Evolutionary conservation across 2,888 invertebrate species (phyloP), one percentile per base, ranked within the genome.

Genomic region (Torymus auratus): DNA sequence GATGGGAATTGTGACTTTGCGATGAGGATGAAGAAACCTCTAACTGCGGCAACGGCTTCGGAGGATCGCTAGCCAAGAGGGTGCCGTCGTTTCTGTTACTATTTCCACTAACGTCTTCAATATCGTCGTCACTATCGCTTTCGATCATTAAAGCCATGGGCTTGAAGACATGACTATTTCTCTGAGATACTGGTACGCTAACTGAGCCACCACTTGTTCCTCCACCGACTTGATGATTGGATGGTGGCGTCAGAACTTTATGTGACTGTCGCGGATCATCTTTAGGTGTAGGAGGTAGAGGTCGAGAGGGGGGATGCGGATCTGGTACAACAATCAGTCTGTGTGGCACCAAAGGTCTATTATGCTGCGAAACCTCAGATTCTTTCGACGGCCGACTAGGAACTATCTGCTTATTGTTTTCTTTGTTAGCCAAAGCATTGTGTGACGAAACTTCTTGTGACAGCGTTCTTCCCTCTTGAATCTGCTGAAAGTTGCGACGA

Each of bases 401-500:
- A 85, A 69, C 64, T 55, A 65, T 75, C 23, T 71, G 56, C 41
- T 89, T 88, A 84, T 88, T 89, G 83, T 90, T 91, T 15, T 84
- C 84, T 73, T 90, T 41, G 41, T 41, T 89, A 52, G 79, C 80
- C 11, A 74, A 70, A 12, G 73, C 82, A 52, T 71, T 83, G 68
- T 83, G 86, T 87, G 82, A 91, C 85, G 78, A 91, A 86, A 91
- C 92, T 89, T 90, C 92, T 88, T 92, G 93, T 81, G 93, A 93
- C 78, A 94, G 91, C 76, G 94, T 93, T 82, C 95, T 92, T 76
- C 95, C 95, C 88, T 95, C 97, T 92, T 99, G 99, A 86, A 99
- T 97, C 91, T 98, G 97, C 91, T 98, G 98, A 94, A 99, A 99
- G 93, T 99, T 99, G 81, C 99, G 94, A 64, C 99, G 94, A 82